Conservation (phyloP, 1,140 invertebrate species). For the Diachasma alloeum region DNA sequence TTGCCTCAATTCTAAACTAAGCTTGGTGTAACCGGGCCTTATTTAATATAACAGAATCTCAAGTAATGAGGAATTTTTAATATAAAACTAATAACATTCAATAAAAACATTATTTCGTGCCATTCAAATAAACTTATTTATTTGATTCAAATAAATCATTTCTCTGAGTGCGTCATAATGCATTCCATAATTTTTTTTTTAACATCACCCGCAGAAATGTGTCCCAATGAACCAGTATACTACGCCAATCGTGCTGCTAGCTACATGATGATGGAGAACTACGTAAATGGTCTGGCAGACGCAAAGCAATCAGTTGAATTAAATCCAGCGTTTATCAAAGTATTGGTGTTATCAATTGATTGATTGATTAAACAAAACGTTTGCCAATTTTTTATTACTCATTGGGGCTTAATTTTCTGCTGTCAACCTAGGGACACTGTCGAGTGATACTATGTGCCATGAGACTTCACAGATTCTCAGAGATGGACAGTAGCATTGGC, state of each 20-base stretch:
- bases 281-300: background rate
- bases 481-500: background rate
- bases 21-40: too few relatives aligned
- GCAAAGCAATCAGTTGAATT: slow-evolving; percentile 1
- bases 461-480: background rate
- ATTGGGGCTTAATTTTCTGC: background rate
- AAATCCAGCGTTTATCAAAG: background rate
- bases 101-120: too few relatives aligned
- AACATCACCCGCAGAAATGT: background rate
- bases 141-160: too few relatives aligned
- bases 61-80: too few relatives aligned
- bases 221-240: background rate
- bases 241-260: background rate
- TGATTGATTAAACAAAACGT: too few relatives aligned
- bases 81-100: too few relatives aligned
- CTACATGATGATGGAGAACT: background rate
- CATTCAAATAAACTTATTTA: too few relatives aligned
- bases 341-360: background rate
- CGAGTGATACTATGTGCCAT: background rate
- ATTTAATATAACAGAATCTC: too few relatives aligned
- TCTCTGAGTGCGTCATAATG: too few relatives aligned
- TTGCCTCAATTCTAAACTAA: too few relatives aligned
- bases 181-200: too few relatives aligned
- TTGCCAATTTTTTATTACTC: too few relatives aligned
- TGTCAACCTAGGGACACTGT: background rate